phyloP scores from a whole-genome alignment of 2,797 vertebrate species.

The Thalassophryne amazonica region DNA sequence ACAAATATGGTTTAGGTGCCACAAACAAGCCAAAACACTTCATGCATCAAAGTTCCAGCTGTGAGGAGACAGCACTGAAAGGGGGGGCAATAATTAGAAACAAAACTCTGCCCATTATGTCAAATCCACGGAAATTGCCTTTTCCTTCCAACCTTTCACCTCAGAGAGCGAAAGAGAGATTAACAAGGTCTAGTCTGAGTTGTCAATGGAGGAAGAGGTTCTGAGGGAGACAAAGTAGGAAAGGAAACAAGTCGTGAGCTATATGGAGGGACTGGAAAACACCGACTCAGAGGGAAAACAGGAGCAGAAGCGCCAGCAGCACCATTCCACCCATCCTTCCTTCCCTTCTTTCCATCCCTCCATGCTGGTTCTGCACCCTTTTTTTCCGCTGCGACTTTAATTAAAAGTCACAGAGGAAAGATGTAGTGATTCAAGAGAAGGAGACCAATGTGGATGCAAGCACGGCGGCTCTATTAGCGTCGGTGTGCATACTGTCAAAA shows the following conservation, averaged over 20 bases:
- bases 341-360: slow-evolving; percentile 11
- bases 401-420: slow-evolving; percentile 72
- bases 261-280: slow-evolving; percentile 18
- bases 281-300: slow-evolving; percentile 12
- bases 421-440: slow-evolving; percentile 39
- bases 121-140: slow-evolving; percentile 65
- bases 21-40: slow-evolving; percentile 43
- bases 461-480: slow-evolving; percentile 9
- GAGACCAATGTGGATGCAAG: slow-evolving; percentile 12
- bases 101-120: slow-evolving; percentile 74
- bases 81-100: slow-evolving; percentile 65
- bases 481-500: too few relatives aligned
- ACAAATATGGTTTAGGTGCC: slow-evolving; percentile 42
- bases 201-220: not conserved
- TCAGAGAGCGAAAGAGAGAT: not conserved
- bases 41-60: not conserved
- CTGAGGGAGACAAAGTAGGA: not conserved
- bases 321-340: slow-evolving; percentile 38
- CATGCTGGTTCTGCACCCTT: slow-evolving; percentile 43
- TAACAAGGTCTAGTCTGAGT: not conserved
- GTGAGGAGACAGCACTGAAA: too few relatives aligned
- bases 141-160: slow-evolving; percentile 9
- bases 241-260: slow-evolving; percentile 17
- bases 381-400: slow-evolving; percentile 75
- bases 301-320: not conserved